Evolutionary conservation across 2,888 invertebrate genomes (phyloP).

Genomic region (Heliconius sara): DNA sequence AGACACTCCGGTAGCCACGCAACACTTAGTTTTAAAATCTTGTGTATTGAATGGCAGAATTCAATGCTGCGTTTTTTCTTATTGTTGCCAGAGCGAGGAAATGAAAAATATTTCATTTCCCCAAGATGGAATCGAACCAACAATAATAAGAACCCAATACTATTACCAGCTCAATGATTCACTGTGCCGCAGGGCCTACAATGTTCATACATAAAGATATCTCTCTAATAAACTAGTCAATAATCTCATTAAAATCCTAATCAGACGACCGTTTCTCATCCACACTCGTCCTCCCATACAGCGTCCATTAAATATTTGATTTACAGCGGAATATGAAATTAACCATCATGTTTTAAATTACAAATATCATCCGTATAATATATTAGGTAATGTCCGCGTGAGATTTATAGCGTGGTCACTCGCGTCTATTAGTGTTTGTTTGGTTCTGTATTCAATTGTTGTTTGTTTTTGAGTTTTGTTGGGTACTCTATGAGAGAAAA

Average conservation of each 20-base stretch:
- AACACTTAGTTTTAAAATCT: too few species aligned
- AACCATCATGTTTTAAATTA: slow-evolving; percentile 69
- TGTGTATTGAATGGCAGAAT: too few species aligned
- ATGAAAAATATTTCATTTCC: too few species aligned
- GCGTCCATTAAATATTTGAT: slow-evolving; percentile 61
- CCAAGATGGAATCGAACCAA: too few species aligned
- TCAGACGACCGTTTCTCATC: slow-evolving; percentile 45
- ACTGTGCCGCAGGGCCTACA: not conserved
- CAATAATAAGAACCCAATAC: too few species aligned
- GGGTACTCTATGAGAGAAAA: not conserved
- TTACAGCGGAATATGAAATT: slow-evolving; percentile 64
- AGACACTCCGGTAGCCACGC: too few species aligned
- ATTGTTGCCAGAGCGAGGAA: too few species aligned
- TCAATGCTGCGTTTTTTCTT: too few species aligned
- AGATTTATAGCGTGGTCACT: slow-evolving; percentile 59
- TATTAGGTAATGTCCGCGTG: slow-evolving; percentile 57
- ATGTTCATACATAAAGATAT: not conserved
- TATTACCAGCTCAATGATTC: too few species aligned
- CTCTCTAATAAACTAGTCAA: slow-evolving; percentile 29
- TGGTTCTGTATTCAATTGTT: slow-evolving; percentile 22
- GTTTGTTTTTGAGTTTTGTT: not conserved
- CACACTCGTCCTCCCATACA: slow-evolving; percentile 50
- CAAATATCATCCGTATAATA: slow-evolving; percentile 65
- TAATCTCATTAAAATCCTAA: slow-evolving; percentile 43
- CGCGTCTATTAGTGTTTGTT: slow-evolving; percentile 34